phyloP scores from a whole-genome alignment of 2,113 vertebrate species.

The Phycodurus eques region DNA sequence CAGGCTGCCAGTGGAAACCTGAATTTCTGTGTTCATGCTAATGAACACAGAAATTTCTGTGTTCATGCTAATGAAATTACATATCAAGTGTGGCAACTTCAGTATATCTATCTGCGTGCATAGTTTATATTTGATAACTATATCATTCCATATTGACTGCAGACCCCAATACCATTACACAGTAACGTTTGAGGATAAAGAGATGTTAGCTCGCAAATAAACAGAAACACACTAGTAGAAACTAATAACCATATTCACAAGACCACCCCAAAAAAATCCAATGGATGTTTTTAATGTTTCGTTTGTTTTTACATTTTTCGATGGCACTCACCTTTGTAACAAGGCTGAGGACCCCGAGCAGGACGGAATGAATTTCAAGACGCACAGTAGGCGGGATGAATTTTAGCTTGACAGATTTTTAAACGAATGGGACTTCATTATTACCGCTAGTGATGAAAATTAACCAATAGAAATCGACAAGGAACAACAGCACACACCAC shows the following conservation, averaged over 20 bases:
- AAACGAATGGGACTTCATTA: conserved; percentile 19
- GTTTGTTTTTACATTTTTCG: background rate
- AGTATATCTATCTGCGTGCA: no score
- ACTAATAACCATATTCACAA: no score
- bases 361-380: conserved; percentile 44
- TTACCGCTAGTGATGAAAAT: fast-evolving
- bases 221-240: background rate
- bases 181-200: background rate
- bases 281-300: background rate
- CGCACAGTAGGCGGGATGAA: conserved; percentile 48
- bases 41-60: no score
- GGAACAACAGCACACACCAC: background rate
- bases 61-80: no score
- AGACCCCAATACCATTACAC: background rate
- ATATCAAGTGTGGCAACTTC: no score
- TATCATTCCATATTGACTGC: background rate
- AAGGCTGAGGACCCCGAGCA: background rate
- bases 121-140: no score
- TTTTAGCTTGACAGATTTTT: conserved; percentile 16
- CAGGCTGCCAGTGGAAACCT: background rate
- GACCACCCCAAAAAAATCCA: no score
- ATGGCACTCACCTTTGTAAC: background rate
- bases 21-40: no score
- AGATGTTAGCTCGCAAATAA: background rate
- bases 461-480: conserved; percentile 50